Evolutionary conservation across 2,113 vertebrate species (phyloP).

Genomic region (Butorides virescens): DNA sequence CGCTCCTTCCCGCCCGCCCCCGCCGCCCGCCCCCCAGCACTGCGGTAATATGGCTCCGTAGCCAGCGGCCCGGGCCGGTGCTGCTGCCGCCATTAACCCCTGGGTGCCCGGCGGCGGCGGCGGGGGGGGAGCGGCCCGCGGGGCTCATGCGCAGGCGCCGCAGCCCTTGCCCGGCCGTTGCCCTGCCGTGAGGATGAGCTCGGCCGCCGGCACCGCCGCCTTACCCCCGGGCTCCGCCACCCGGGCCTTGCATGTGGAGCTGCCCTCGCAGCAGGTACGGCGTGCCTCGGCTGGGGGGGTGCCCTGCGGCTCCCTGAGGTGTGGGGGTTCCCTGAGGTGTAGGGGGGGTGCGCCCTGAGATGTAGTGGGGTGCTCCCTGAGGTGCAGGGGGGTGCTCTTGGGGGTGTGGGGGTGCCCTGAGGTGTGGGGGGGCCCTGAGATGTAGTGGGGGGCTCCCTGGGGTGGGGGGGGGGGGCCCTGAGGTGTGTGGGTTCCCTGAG

Average conservation of each 20-base stretch:
- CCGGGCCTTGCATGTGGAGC: slow-evolving; percentile 89
- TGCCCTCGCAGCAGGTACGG: slow-evolving; percentile 93
- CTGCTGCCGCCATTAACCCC: slow-evolving; percentile 33
- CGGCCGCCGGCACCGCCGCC: slow-evolving; percentile 76
- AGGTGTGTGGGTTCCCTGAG: too few relatives aligned
- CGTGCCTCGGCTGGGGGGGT: not conserved
- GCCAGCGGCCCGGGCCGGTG: slow-evolving; percentile 14
- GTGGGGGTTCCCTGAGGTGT: too few relatives aligned
- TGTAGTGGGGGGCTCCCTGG: too few relatives aligned
- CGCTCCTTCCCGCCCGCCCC: not conserved
- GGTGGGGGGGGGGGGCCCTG: too few relatives aligned
- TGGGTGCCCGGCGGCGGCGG: not conserved
- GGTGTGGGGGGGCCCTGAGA: too few relatives aligned
- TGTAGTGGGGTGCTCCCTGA: too few relatives aligned
- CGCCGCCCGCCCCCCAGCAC: not conserved
- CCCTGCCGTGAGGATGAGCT: slow-evolving; percentile 82
- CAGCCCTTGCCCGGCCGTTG: not conserved
- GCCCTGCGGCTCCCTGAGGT: too few relatives aligned
- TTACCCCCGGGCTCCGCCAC: slow-evolving; percentile 75
- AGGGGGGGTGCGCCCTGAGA: too few relatives aligned
- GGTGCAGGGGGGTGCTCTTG: too few relatives aligned
- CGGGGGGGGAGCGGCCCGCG: not conserved
- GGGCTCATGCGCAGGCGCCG: slow-evolving; percentile 42
- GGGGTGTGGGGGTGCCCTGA: too few relatives aligned
- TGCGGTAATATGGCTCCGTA: slow-evolving; percentile 73